Conservation (phyloP, 2,113 vertebrate species). For the Galemys pyrenaicus region DNA sequence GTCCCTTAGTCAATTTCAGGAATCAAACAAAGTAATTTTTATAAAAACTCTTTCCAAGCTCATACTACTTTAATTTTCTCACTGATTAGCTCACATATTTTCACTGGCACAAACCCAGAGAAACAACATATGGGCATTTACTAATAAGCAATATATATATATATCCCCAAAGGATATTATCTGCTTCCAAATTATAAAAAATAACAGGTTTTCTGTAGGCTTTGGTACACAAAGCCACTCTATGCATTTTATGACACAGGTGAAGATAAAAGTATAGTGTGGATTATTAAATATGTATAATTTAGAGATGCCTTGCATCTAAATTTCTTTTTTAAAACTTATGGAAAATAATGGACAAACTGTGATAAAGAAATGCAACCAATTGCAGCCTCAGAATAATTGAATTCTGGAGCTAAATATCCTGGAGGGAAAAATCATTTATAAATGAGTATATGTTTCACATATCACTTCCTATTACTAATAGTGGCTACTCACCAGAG, state of each 20-base stretch:
- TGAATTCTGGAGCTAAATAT: background rate
- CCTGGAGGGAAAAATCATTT: background rate
- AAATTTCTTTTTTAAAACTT: background rate
- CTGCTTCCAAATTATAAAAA: background rate
- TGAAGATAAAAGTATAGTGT: background rate
- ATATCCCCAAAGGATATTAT: background rate
- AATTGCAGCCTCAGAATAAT: background rate
- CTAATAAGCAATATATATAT: background rate
- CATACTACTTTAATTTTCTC: background rate
- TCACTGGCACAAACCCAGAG: background rate
- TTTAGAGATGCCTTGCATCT: background rate
- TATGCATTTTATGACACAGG: background rate
- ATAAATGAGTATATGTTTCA: background rate
- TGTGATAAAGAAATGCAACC: background rate
- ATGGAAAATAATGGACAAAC: background rate
- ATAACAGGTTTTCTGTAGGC: background rate
- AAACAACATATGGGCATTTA: background rate
- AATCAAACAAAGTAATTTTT: background rate
- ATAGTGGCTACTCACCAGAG: background rate
- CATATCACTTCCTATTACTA: background rate
- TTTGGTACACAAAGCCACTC: background rate
- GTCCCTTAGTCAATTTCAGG: background rate
- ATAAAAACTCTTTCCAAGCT: background rate
- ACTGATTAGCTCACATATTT: background rate
- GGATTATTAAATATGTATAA: background rate